Evolutionary conservation across 2,113 vertebrate species (phyloP).

Genomic region (Menidia beryllina): DNA sequence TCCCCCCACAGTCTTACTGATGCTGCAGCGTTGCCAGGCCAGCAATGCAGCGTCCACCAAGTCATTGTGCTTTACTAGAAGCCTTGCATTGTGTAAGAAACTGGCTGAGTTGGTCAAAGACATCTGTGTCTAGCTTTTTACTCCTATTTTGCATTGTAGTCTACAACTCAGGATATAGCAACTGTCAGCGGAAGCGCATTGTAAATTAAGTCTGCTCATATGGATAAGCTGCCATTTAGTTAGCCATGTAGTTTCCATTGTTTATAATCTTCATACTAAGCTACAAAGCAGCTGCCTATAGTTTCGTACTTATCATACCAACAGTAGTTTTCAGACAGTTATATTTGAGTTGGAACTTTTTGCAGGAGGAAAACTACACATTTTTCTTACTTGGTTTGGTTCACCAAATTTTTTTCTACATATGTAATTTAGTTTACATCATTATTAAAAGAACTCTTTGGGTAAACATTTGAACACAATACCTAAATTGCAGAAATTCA

Average conservation of each 20-base stretch:
- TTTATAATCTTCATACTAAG: neutral
- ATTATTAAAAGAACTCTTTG: neutral
- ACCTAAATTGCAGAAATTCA: neutral
- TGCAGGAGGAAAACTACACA: neutral
- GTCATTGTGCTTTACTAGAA: neutral
- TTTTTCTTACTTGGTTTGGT: neutral
- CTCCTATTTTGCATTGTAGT: too few species aligned
- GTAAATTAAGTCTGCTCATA: too few species aligned
- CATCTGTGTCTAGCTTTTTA: too few species aligned
- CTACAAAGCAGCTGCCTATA: neutral
- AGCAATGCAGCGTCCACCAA: neutral
- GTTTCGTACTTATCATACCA: neutral
- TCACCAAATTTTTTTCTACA: neutral
- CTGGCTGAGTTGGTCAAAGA: too few species aligned
- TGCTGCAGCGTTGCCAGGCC: neutral
- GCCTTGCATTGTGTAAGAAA: too few species aligned
- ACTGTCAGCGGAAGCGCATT: too few species aligned
- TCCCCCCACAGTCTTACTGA: neutral
- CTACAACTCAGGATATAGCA: too few species aligned
- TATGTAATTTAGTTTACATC: neutral
- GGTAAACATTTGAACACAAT: neutral
- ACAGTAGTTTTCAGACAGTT: neutral
- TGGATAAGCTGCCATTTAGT: too few species aligned
- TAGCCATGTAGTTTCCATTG: neutral
- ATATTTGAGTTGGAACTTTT: neutral